phyloP scores from a whole-genome alignment of 2,888 invertebrate species.

The Stegophylla sp. region DNA sequence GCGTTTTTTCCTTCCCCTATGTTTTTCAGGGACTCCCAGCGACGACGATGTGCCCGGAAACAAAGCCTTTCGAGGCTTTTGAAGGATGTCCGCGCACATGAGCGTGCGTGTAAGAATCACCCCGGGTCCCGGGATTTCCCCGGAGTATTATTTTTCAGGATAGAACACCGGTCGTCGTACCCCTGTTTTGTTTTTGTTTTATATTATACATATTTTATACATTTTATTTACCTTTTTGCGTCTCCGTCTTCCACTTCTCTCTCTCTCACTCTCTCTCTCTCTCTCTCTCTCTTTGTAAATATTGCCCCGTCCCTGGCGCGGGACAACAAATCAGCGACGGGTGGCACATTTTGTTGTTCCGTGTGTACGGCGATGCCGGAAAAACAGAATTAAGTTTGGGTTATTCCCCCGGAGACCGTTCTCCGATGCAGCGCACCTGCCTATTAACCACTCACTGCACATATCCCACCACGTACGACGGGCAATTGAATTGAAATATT shows the following conservation, averaged over 20 bases:
- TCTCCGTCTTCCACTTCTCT: not conserved
- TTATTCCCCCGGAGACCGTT: slow-evolving; percentile 3
- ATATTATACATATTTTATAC: not conserved
- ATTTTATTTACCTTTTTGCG: slow-evolving; percentile 10
- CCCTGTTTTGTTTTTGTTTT: not conserved
- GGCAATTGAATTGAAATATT: slow-evolving; percentile 20
- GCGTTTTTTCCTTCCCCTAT: not conserved
- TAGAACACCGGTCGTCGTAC: not conserved
- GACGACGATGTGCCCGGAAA: not conserved
- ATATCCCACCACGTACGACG: not conserved
- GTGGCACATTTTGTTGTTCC: not conserved
- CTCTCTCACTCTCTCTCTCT: not conserved
- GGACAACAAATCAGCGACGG: slow-evolving; percentile 9
- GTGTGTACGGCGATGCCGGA: not conserved
- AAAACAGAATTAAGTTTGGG: slow-evolving; percentile 7
- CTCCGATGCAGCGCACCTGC: not conserved
- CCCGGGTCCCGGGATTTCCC: not conserved
- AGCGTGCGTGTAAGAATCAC: not conserved
- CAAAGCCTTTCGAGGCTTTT: not conserved
- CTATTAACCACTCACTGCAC: not conserved
- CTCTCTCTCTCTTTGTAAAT: too few relatives aligned
- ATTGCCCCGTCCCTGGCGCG: not conserved
- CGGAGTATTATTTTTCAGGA: slow-evolving; percentile 1
- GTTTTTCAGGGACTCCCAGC: not conserved
- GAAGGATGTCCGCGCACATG: not conserved